Conservation (phyloP, 2,797 vertebrate species). For the Schizopygopsis pylzovi region DNA sequence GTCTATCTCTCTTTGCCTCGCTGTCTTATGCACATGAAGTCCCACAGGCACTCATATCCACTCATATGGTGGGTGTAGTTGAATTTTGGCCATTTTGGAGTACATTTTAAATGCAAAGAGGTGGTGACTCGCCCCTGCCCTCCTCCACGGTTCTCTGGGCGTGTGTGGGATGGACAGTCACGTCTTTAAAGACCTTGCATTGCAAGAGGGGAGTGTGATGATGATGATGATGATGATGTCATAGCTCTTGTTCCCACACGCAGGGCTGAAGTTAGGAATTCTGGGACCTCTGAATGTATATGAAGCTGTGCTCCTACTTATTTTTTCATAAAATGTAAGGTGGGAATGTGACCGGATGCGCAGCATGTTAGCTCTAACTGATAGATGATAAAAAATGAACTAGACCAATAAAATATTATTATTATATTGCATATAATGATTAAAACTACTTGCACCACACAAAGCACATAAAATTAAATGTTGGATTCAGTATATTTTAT, state of each 20-base stretch:
- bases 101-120: slow-evolving; percentile 45
- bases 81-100: slow-evolving; percentile 44
- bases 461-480: neutral
- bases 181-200: slow-evolving; percentile 13
- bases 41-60: slow-evolving; percentile 34
- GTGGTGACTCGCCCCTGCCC: slow-evolving; percentile 31
- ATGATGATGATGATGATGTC: neutral
- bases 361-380: neutral
- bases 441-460: neutral
- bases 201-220: neutral
- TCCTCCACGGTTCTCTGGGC: slow-evolving; percentile 14
- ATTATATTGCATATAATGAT: neutral
- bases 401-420: neutral
- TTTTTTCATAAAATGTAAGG: neutral
- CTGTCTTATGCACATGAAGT: slow-evolving; percentile 41
- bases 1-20: slow-evolving; percentile 23
- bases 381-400: neutral
- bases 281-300: neutral
- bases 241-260: slow-evolving; percentile 22
- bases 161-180: slow-evolving; percentile 39
- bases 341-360: neutral
- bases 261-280: neutral
- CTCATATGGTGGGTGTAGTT: slow-evolving; percentile 48
- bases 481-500: neutral
- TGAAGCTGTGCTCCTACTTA: neutral